These are phyloP conservation scores for Chrysomela aeneicollis DNA, from an alignment of 2,888 invertebrate genomes.

Conservation along the genomic window DNA sequence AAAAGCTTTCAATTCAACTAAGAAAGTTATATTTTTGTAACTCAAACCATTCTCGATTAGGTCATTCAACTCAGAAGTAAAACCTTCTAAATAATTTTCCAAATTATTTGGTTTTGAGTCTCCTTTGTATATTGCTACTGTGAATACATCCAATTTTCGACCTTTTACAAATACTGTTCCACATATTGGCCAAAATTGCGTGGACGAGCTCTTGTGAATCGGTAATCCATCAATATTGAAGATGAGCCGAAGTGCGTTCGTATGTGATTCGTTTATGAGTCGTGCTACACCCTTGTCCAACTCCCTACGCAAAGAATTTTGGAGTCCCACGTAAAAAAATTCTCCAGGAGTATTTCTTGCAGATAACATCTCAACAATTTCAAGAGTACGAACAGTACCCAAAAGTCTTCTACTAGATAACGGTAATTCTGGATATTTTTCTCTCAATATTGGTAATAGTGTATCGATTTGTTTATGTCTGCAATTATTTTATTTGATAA, in stretches of 20 bases:
- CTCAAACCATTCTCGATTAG: background rate
- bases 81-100: background rate
- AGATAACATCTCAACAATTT: background rate
- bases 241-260: background rate
- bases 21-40: background rate
- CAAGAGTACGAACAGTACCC: background rate
- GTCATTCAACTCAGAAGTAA: background rate
- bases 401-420: background rate
- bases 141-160: background rate
- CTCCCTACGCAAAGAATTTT: background rate
- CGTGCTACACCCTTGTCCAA: background rate
- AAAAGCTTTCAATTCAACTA: constrained; percentile 1
- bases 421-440: background rate
- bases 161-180: background rate
- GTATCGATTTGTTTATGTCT: background rate
- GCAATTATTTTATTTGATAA: no score
- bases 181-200: constrained; percentile 1
- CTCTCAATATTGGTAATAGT: background rate
- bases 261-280: background rate
- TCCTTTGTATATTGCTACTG: background rate
- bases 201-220: background rate
- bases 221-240: no score
- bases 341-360: background rate
- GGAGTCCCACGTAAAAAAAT: background rate
- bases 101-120: background rate